These are phyloP conservation scores for Lytechinus pictus DNA, from an alignment of 35 echinoderm and acorn worm genomes.

Conservation along the genomic window DNA sequence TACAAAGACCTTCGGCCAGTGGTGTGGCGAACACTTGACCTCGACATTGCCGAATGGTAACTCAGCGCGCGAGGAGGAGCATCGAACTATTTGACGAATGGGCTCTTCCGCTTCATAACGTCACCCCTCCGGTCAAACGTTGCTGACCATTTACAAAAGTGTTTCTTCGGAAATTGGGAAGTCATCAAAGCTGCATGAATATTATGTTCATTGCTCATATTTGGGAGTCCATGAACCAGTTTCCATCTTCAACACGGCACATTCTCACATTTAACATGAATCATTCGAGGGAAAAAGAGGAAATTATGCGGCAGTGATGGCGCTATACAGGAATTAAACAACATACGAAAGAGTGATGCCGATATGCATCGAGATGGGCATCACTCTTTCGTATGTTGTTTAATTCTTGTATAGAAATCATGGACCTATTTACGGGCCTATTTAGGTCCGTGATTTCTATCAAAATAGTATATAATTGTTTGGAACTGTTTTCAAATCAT, in stretches of 20 bases:
- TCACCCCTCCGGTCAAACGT: conserved; percentile 37
- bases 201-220: background rate
- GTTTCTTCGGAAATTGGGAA: no score
- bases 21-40: conserved; percentile 54
- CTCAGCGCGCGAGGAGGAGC: conserved; percentile 52
- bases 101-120: conserved; percentile 49
- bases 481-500: background rate
- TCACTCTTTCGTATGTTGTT: background rate
- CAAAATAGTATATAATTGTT: no score
- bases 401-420: background rate
- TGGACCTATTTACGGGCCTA: no score
- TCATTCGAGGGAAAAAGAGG: background rate
- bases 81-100: conserved; percentile 52
- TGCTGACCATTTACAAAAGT: conserved; percentile 13
- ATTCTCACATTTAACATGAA: background rate
- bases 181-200: no score
- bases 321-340: background rate
- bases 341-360: background rate
- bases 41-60: conserved; percentile 57
- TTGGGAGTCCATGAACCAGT: background rate
- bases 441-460: no score
- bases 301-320: background rate
- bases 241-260: background rate
- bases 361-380: no score
- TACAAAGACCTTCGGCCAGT: conserved; percentile 57